A percentile compares a stretch with the other conserved stretches of the same genome.
Evolutionary conservation across 1,140 invertebrate species (phyloP).

Genomic region (Zaprionus davidi): DNA sequence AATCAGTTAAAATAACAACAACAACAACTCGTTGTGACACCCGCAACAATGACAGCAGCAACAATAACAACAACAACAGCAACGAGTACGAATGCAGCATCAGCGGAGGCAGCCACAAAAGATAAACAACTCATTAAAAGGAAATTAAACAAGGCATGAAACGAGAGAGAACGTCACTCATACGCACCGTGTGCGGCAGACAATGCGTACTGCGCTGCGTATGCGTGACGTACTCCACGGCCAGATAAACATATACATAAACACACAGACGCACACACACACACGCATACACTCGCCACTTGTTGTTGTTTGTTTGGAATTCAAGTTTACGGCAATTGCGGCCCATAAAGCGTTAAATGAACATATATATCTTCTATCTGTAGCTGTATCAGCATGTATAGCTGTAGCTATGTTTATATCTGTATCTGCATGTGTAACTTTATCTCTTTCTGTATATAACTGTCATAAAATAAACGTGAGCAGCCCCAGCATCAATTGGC

Average conservation of each 20-base stretch:
- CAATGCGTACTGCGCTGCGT: slow-evolving; percentile 44
- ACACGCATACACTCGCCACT: background rate
- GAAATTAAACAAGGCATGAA: slow-evolving; percentile 78
- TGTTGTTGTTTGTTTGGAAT: slow-evolving; percentile 18
- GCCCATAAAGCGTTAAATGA: slow-evolving; percentile 7
- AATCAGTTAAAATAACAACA: slow-evolving; percentile 56
- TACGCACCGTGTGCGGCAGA: slow-evolving; percentile 50
- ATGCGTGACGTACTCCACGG: slow-evolving; percentile 58
- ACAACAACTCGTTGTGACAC: slow-evolving; percentile 42
- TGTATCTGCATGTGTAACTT: background rate
- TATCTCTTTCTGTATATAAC: background rate
- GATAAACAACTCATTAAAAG: slow-evolving; percentile 79
- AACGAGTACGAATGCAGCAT: background rate
- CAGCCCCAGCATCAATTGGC: background rate
- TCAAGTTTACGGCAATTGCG: slow-evolving; percentile 31
- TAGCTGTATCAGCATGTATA: background rate
- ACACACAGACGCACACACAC: slow-evolving; percentile 5
- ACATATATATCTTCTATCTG: background rate
- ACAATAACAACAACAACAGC: slow-evolving; percentile 35
- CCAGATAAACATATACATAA: slow-evolving; percentile 45
- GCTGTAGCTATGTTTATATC: background rate
- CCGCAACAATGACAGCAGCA: slow-evolving; percentile 44
- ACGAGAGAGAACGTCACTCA: slow-evolving; percentile 66
- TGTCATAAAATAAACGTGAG: slow-evolving; percentile 7
- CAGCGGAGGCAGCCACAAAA: slow-evolving; percentile 34